phyloP scores from a whole-genome alignment of 2,113 vertebrate genomes.

The Symphodus melops region DNA sequence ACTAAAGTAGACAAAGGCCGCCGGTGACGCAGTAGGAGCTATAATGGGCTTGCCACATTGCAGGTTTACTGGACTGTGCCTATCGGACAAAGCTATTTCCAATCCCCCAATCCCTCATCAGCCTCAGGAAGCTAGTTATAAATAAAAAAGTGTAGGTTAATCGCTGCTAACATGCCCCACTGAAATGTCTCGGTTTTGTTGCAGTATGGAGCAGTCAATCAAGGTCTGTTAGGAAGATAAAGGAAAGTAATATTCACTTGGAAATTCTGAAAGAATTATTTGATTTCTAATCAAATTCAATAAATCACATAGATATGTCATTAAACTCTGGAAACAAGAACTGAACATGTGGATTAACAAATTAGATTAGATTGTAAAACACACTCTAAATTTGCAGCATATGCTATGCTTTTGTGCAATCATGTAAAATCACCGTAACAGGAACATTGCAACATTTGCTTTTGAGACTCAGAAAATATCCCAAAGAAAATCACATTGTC shows the following conservation, averaged over 20 bases:
- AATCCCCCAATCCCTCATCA: constrained; percentile 83
- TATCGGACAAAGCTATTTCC: constrained; percentile 85
- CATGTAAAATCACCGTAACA: background rate
- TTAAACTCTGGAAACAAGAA: background rate
- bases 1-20: constrained; percentile 84
- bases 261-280: background rate
- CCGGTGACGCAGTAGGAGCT: constrained; percentile 82
- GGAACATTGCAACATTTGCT: constrained; percentile 29
- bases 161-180: constrained; percentile 62
- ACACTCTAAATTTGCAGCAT: background rate
- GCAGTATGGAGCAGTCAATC: constrained; percentile 32
- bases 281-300: background rate
- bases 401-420: constrained; percentile 24
- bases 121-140: constrained; percentile 83
- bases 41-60: constrained; percentile 83
- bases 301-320: background rate
- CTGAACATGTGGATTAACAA: background rate
- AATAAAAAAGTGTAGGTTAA: constrained; percentile 83
- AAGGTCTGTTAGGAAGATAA: constrained; percentile 17
- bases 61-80: constrained; percentile 81
- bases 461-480: constrained; percentile 5
- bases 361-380: background rate
- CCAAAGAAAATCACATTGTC: background rate
- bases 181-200: constrained; percentile 29
- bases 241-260: constrained; percentile 1